Conservation (phyloP, 2,113 vertebrate genomes). For the Symphodus melops region DNA sequence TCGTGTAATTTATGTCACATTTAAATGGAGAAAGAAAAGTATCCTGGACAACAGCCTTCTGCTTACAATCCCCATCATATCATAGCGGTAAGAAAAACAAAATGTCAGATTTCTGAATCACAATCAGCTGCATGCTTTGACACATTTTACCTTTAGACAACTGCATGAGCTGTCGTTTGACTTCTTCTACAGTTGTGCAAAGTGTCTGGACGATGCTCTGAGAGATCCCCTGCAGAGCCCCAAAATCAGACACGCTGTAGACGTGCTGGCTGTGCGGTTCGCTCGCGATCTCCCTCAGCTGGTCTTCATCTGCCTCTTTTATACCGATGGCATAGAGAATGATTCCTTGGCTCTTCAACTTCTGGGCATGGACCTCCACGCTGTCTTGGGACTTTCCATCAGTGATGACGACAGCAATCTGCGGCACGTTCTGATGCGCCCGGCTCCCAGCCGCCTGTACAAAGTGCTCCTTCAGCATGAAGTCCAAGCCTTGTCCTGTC, state of each 20-base stretch:
- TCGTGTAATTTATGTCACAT: too few species aligned
- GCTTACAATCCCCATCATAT: too few species aligned
- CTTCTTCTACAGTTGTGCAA: conserved; percentile 81
- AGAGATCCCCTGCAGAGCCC: conserved; percentile 79
- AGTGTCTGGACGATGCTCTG: conserved; percentile 79
- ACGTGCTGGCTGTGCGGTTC: conserved; percentile 75
- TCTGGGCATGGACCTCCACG: conserved; percentile 74
- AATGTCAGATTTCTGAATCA: not conserved
- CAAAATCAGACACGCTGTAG: conserved; percentile 75
- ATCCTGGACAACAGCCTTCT: too few species aligned
- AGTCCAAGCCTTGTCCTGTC: conserved; percentile 88
- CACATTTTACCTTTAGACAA: conserved; percentile 57
- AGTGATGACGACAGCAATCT: conserved; percentile 73
- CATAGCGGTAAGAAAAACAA: too few species aligned
- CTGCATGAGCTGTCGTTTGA: conserved; percentile 59
- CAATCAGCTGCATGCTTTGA: not conserved
- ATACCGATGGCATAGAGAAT: conserved; percentile 88
- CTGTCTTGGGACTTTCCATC: conserved; percentile 73
- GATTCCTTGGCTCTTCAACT: conserved; percentile 78
- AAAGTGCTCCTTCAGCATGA: conserved; percentile 87
- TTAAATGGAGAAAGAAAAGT: too few species aligned
- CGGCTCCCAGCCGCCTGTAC: conserved; percentile 87
- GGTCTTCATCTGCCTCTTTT: conserved; percentile 82
- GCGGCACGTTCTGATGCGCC: conserved; percentile 68
- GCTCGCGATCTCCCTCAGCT: conserved; percentile 81